Base-by-base conservation (phyloP, 2,888 invertebrate genomes). In the Meloe dianella region DNA sequence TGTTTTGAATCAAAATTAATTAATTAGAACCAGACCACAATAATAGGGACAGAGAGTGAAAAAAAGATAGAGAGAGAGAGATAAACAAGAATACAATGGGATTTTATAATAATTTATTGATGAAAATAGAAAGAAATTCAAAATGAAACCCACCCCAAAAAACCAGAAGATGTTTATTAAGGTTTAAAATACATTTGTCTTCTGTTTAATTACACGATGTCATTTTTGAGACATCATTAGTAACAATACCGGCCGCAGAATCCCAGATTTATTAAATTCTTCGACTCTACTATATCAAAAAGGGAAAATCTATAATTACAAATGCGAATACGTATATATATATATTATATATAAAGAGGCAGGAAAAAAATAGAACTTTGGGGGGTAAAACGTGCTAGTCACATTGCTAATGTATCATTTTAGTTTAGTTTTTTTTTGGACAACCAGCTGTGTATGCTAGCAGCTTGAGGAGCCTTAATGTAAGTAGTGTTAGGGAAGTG, bases 21-120 rank as follows among this genome's bases (percentile, higher is more conserved):
- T 81, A 82, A 83, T 83, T n/a, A n/a, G n/a, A n/a, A n/a, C n/a
- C n/a, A n/a, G n/a, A 82, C 82, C 82, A 82, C 81, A 59, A 59
- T 80, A 80, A 80, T 75, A 77, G 79, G 78, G 78, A 71, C 71
- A 68, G 14, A n/a, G 8, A 22, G 4, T 24, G 22, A 54, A n/a
- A 24, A 54, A 24, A 14, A 24, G 5, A 27, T 7, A 47, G 17
- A 47, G 38, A 47, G 3, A 35, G 10, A 41, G 35, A 20, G 10
- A 47, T 47, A 10, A 3, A 17, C 30, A 29, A 12, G 12, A 54
- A 47, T 41, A 78, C 76, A 77, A 77, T 72, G 76, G 73, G 76
- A 75, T 75, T 76, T 71, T 69, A 71, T 66, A 70, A 72, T 72
- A 67, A 67, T 64, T 64, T 67, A 69, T 67, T 64, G 54, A 60